These are phyloP conservation scores for Psophia crepitans DNA, from an alignment of 2,113 vertebrate genomes.

Conservation along the genomic window DNA sequence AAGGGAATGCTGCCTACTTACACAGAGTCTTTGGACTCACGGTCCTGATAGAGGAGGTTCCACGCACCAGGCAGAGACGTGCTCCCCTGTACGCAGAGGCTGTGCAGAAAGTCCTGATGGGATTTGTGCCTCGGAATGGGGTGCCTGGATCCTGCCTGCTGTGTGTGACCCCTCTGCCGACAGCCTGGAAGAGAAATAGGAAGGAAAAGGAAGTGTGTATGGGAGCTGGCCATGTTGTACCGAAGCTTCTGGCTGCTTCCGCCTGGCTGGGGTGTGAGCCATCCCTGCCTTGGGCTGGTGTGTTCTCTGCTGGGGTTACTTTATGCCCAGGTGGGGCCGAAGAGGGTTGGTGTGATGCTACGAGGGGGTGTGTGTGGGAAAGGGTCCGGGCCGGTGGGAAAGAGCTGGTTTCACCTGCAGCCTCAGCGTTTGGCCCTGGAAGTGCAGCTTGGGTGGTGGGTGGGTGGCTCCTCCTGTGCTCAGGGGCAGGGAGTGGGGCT, in stretches of 20 bases:
- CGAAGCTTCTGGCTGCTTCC: background rate
- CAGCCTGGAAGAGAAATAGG: background rate
- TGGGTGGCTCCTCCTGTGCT: background rate
- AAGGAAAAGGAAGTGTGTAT: rapidly evolving
- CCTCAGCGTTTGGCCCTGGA: background rate
- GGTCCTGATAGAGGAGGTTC: background rate
- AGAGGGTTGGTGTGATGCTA: background rate
- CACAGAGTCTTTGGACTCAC: background rate
- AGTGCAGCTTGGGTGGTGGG: background rate
- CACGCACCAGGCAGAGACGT: background rate
- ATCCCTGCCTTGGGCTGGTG: background rate
- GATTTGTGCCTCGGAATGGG: background rate
- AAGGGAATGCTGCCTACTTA: background rate
- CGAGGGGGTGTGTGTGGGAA: rapidly evolving
- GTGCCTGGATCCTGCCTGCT: background rate
- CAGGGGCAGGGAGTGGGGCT: background rate
- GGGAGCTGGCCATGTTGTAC: background rate
- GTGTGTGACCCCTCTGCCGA: rapidly evolving
- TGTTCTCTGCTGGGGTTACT: background rate
- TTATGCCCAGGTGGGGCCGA: background rate
- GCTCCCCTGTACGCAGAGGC: background rate
- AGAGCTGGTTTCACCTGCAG: background rate
- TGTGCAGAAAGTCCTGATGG: background rate
- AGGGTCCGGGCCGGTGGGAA: rapidly evolving
- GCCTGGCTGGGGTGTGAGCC: background rate